Conservation (phyloP, 2,113 vertebrate species). For the Ictalurus furcatus region DNA sequence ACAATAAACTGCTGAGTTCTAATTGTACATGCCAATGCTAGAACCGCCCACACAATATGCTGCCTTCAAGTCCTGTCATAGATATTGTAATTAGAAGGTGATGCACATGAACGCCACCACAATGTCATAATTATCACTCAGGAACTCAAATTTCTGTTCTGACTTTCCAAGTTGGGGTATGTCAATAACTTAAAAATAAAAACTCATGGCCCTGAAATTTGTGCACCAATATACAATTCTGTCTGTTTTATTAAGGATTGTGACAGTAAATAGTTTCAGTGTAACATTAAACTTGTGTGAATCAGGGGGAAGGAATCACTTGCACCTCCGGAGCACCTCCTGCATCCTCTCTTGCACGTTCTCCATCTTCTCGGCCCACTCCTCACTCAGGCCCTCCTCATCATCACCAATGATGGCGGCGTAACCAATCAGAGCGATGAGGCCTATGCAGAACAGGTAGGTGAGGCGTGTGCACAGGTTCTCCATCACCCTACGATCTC, state of each 20-base stretch:
- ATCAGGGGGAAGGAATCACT: constrained; percentile 50
- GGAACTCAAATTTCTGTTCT: not conserved
- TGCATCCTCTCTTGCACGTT: constrained; percentile 73
- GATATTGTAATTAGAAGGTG: not conserved
- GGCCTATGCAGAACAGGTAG: constrained; percentile 79
- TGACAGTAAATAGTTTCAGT: not conserved
- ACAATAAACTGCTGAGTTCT: too few relatives aligned
- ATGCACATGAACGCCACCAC: not conserved
- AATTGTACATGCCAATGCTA: not conserved
- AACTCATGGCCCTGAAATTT: not conserved
- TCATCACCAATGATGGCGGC: constrained; percentile 72
- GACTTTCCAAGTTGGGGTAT: not conserved
- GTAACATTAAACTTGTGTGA: not conserved
- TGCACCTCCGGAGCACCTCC: constrained; percentile 68
- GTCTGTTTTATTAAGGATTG: not conserved
- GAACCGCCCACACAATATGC: not conserved
- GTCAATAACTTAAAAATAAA: not conserved
- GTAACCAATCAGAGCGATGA: constrained; percentile 77
- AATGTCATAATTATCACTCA: not conserved
- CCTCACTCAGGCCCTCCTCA: constrained; percentile 69
- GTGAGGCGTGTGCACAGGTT: constrained; percentile 74
- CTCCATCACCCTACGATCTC: constrained; percentile 70
- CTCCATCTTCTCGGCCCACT: constrained; percentile 76
- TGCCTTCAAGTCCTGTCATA: not conserved
- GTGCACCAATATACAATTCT: not conserved